These are phyloP conservation scores for Kryptolebias marmoratus DNA, from an alignment of 2,113 vertebrate species.

Conservation along the genomic window DNA sequence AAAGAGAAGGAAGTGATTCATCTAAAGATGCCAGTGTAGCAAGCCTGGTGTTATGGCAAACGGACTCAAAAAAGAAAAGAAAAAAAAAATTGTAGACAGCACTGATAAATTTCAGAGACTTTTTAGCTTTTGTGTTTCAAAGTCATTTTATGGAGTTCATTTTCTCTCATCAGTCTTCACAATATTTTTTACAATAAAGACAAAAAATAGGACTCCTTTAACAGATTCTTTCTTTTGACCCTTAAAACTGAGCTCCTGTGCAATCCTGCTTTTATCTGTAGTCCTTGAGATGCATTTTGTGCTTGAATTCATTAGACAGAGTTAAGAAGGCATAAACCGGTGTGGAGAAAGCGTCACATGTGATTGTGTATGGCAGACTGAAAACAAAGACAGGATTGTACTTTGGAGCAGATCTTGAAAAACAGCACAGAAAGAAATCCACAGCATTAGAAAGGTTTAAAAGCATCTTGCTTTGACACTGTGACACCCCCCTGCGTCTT, in stretches of 20 bases:
- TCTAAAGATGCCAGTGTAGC: slow-evolving; percentile 16
- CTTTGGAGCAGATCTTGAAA: neutral
- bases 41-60: slow-evolving; percentile 12
- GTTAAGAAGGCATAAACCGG: neutral
- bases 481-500: neutral
- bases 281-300: neutral
- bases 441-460: neutral
- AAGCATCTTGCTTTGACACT: neutral
- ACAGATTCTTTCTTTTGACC: neutral
- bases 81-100: neutral
- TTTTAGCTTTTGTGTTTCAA: neutral
- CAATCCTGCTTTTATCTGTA: neutral
- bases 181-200: too few species aligned
- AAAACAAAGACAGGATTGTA: neutral
- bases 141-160: neutral
- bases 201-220: neutral
- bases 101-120: neutral
- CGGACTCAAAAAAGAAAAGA: neutral
- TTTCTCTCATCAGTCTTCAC: neutral
- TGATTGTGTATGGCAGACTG: neutral
- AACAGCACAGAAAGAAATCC: neutral
- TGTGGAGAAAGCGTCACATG: neutral
- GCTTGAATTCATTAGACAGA: neutral
- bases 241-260: neutral
- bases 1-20: slow-evolving; percentile 27